Base-by-base conservation (phyloP, 2,888 invertebrate genomes). In the Nomada fucata region DNA sequence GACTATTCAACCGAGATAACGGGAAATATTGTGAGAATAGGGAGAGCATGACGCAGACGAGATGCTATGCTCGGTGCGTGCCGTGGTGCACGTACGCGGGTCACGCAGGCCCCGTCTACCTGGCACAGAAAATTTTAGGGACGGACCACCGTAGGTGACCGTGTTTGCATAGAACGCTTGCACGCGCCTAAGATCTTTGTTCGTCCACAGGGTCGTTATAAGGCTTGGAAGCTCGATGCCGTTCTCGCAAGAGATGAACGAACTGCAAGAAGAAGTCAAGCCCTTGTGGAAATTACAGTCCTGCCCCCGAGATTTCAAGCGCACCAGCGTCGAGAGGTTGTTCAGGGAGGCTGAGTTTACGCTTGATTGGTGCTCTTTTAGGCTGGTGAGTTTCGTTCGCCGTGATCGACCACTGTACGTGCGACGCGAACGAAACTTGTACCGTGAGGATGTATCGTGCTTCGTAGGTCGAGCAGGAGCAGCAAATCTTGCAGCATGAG, bases 341-440 rank as follows among this genome's bases (percentile, higher is more conserved):
- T 98, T 98, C 93, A 95, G 97, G 83, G 96, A 96, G 80, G 96
- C 96, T 11, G 96, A 96, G 0, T 96, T 98, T 89, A 95, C 96
- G 50, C 93, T 98, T 20, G 98, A 98, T 92, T 98, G 98, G 98
- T 98, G 98, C 91, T 96, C 96, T 70, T 98, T 98, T 92, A 95
- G 96, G 93, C 94, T 98, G 95, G 97, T 97, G 91, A 94, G 95
- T 90, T 74, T 59, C 9, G 50, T 52, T 36, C 42, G 18, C 20
- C 2, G 4, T 23, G 26, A 2, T n/a, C 26, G 26, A n/a, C 15
- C 26, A 26, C 26, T 26, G 26, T 26, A 2, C 5, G 2, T 13
- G 2, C 23, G 44, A n/a, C 44, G 18, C 44, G 20, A 59, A n/a
- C 20, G 18, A 15, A 29, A 20, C 15, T 69, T 15, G 50, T 20